Percentiles rank a stretch among this genome's conserved stretches.
Conservation (phyloP, 2,888 invertebrate species). For the Aporophyla nigra region DNA sequence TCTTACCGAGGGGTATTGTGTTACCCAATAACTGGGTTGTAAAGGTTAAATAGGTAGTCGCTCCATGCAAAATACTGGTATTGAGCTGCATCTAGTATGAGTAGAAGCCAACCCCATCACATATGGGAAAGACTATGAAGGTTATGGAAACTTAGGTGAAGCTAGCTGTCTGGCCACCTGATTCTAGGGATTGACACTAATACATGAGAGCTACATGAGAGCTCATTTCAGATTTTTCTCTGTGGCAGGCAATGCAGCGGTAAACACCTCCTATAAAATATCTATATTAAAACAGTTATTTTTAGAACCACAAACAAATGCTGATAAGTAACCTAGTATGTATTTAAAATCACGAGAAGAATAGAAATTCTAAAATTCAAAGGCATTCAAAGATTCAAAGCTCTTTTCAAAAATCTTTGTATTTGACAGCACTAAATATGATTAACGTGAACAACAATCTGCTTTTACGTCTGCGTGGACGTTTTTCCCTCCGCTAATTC, state of each 20-base stretch:
- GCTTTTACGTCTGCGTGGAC: conserved; percentile 23
- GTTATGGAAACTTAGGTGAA: too few species aligned
- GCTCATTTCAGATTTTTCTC: background rate
- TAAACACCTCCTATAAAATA: background rate
- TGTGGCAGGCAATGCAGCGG: background rate
- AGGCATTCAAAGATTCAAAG: conserved; percentile 24
- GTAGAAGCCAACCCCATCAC: too few species aligned
- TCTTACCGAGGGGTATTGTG: too few species aligned
- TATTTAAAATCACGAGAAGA: background rate
- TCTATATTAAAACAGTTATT: background rate
- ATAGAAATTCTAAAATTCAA: conserved; percentile 12
- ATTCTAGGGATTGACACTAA: background rate
- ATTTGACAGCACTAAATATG: conserved; percentile 53
- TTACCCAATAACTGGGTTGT: too few species aligned
- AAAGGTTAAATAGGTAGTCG: too few species aligned
- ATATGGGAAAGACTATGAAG: too few species aligned
- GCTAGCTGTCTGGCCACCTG: background rate
- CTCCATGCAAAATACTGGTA: too few species aligned
- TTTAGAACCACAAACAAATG: background rate
- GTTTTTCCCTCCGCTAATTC: conserved; percentile 37
- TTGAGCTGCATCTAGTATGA: too few species aligned
- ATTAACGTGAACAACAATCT: conserved; percentile 47
- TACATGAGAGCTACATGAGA: background rate
- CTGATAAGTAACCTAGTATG: background rate
- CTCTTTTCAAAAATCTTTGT: conserved; percentile 16